Evolutionary conservation across 2,888 invertebrate genomes (phyloP).

Genomic region (Geotrupes spiniger): DNA sequence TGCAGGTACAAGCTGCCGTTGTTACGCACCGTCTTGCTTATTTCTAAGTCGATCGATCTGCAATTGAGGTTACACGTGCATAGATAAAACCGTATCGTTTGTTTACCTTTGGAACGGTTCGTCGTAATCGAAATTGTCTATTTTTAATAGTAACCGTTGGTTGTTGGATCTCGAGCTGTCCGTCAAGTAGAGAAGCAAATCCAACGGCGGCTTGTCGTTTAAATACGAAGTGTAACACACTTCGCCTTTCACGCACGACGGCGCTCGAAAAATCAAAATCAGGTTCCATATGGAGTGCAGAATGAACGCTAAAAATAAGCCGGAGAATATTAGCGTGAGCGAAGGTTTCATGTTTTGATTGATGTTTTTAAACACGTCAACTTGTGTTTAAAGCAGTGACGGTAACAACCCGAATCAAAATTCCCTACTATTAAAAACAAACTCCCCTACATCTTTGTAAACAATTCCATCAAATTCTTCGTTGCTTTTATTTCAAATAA

Average conservation of each 20-base stretch:
- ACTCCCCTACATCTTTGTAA: too few relatives aligned
- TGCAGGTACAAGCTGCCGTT: conserved; percentile 86
- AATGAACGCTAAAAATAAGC: conserved; percentile 67
- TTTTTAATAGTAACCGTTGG: conserved; percentile 59
- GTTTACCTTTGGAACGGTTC: conserved; percentile 54
- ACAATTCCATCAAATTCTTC: too few relatives aligned
- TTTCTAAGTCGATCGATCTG: conserved; percentile 65
- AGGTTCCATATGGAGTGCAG: conserved; percentile 74
- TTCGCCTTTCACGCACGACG: conserved; percentile 63
- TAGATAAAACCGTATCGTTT: neutral
- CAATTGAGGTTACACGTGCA: conserved; percentile 33
- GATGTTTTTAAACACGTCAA: conserved; percentile 16
- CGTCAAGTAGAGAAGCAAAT: conserved; percentile 69
- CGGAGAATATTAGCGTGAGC: conserved; percentile 60
- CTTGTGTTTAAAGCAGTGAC: too few relatives aligned
- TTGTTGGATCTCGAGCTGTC: conserved; percentile 57
- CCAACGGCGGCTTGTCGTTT: conserved; percentile 63
- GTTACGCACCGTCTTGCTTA: conserved; percentile 71
- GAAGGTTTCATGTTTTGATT: conserved; percentile 50
- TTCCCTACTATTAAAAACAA: too few relatives aligned
- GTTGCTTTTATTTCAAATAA: too few relatives aligned
- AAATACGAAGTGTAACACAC: conserved; percentile 70
- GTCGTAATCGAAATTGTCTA: conserved; percentile 65
- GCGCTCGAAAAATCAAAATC: conserved; percentile 68
- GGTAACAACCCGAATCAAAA: too few relatives aligned